Percentiles rank a stretch among this genome's conserved stretches.
Evolutionary conservation across 2,797 vertebrate species (phyloP).

Genomic region (Phalanger gymnotis): DNA sequence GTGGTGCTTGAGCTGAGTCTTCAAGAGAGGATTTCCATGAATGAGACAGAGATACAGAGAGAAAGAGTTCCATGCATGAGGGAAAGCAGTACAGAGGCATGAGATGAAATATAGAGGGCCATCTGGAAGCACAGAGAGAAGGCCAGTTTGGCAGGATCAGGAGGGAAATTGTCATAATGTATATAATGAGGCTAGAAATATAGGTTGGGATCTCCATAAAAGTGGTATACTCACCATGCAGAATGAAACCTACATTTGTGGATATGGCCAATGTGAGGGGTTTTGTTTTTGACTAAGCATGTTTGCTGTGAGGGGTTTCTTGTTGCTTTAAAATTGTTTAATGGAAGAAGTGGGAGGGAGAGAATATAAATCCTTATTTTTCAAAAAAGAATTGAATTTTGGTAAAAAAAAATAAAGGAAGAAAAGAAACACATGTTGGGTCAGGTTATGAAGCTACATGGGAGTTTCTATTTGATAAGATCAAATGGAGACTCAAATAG

Average conservation of each 20-base stretch:
- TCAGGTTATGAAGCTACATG: neutral
- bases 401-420: neutral
- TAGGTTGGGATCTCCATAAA: neutral
- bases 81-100: neutral
- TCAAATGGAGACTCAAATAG: too few relatives aligned
- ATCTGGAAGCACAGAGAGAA: neutral
- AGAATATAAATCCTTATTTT: neutral
- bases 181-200: neutral
- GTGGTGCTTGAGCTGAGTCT: neutral
- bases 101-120: neutral
- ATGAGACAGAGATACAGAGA: neutral
- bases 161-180: too few relatives aligned
- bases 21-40: neutral
- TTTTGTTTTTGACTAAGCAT: neutral
- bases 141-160: neutral
- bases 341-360: neutral
- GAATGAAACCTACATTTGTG: neutral
- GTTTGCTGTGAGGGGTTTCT: neutral
- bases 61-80: too few relatives aligned
- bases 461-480: neutral
- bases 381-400: neutral
- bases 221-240: neutral
- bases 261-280: neutral
- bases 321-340: neutral
- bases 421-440: too few relatives aligned